Evolutionary conservation across 1,140 invertebrate species (phyloP), one percentile per base, ranked within the genome.

Genomic region (Penaeus vannamei): DNA sequence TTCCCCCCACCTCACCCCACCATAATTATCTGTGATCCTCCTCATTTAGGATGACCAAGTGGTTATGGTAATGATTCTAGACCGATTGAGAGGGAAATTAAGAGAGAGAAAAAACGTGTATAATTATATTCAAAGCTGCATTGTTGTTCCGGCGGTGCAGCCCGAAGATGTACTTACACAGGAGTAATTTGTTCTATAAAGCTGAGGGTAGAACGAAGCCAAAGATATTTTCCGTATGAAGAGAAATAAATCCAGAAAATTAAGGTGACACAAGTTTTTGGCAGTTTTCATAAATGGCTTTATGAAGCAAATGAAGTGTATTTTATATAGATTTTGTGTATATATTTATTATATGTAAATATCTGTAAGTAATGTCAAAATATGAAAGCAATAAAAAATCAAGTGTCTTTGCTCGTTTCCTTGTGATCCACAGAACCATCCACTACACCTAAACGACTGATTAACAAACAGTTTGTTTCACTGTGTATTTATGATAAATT

Each of bases 341-440:
- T 89, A 89, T 89, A 89, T 89, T 89, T 89, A 89, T 89, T 89
- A 89, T 89, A 84, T 89, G 87, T 89, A 89, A 89, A 89, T 89
- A 89, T 84, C 82, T 89, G 87, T 89, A 89, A 89, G 87, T 89
- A 89, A 89, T 89, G 87, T 89, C 82, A 84, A 89, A 84, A 89
- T 81, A 36, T 84, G 20, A 80, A 85, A 89, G 87, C 87, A 89
- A 89, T 89, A 89, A 89, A 87, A 89, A 89, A 89, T 89, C 72
- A 89, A 89, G 87, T 89, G 87, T 89, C 69, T 79, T 46, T 7
- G 4, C 17, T 23, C 62, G 60, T 84, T 62, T 84, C 81, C 14
- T 20, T 53, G 53, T 14, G 14, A 53, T 53, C 53, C 53, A 53
- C 0, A 2, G 8, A 42, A 42, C 1, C 46, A 59, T 22, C 59